Base-by-base conservation (phyloP, 1,140 invertebrate species). In the Neodiprion lecontei region DNA sequence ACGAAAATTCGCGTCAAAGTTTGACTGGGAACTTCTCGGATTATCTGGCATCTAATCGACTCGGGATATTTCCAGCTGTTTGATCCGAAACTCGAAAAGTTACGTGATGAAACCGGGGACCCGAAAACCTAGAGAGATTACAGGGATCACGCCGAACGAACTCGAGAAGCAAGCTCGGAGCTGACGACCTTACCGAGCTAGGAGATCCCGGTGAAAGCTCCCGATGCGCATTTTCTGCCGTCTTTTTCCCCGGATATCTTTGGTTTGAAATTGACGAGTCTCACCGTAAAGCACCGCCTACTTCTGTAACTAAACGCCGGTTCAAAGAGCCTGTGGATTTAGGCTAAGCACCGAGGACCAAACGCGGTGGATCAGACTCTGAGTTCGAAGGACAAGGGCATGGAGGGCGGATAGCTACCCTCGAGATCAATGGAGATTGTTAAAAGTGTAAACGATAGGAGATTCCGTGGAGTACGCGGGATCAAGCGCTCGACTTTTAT, bases 401-500 rank as follows among this genome's bases (percentile, higher is more conserved):
- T 3, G 5, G 28, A 40, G 28, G 5, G 28, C 28, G 28, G 28
- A 40, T 5, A 40, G 28, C 28, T 5, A 40, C 28, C 28, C 28
- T 40, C 28, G 28, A 40, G 28, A 40, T 14, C 53, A 17, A 14
- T 61, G 53, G 53, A 61, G 83, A 82, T 85, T 84, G 85, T 86
- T 86, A 85, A 86, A 86, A 86, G 79, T 86, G 85, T 84, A 85
- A 86, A 82, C 80, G 85, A 79, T 73, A 40, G 78, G 76, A 78
- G 70, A 84, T 85, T 3, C 53, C n/a, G 53, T 85, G 78, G 85
- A 79, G 79, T 77, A 75, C 81, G 77, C 73, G 77, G 78, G 77
- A 84, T 83, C 80, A 79, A 73, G 81, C 77, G 78, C 79, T 80
- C 81, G 78, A 77, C 79, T 82, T 72, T 61, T 61, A 40, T 40